These are phyloP conservation scores for Genyomyrus donnyi DNA, from an alignment of 2,113 vertebrate species.

Conservation along the genomic window DNA sequence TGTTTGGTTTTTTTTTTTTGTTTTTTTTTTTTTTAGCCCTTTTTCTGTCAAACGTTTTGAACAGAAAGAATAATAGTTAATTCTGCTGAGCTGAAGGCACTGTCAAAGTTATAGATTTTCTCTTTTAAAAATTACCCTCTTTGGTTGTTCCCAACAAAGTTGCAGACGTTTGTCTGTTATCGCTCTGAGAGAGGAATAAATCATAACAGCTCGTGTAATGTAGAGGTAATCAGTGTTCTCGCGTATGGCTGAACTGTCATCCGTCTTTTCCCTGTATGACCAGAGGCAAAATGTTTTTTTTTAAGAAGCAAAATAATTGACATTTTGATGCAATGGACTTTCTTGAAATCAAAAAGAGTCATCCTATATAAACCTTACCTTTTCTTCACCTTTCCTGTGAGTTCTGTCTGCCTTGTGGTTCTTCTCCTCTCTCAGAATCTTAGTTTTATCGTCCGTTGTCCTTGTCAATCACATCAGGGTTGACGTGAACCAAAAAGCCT, in stretches of 20 bases:
- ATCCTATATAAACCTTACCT: not conserved
- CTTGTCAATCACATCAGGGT: not conserved
- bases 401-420: not conserved
- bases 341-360: conserved; percentile 29
- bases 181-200: not conserved
- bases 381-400: not conserved
- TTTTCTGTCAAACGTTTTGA: conserved; percentile 18
- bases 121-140: not conserved
- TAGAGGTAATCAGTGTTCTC: conserved; percentile 19
- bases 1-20: not conserved
- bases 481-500: not conserved
- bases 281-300: conserved; percentile 41
- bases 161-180: not conserved
- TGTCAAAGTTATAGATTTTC: conserved; percentile 7
- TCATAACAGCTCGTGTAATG: not conserved
- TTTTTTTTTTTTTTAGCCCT: not conserved
- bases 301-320: conserved; percentile 37
- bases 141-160: not conserved
- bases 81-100: conserved; percentile 15
- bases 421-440: not conserved
- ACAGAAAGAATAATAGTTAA: conserved; percentile 7
- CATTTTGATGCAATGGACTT: conserved; percentile 59
- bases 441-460: not conserved
- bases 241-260: conserved; percentile 29
- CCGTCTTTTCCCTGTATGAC: conserved; percentile 31